A percentile compares a stretch with the other conserved stretches of the same genome.
Evolutionary conservation across 1,140 invertebrate species (phyloP).

Genomic region (Scaptomyza hsui): DNA sequence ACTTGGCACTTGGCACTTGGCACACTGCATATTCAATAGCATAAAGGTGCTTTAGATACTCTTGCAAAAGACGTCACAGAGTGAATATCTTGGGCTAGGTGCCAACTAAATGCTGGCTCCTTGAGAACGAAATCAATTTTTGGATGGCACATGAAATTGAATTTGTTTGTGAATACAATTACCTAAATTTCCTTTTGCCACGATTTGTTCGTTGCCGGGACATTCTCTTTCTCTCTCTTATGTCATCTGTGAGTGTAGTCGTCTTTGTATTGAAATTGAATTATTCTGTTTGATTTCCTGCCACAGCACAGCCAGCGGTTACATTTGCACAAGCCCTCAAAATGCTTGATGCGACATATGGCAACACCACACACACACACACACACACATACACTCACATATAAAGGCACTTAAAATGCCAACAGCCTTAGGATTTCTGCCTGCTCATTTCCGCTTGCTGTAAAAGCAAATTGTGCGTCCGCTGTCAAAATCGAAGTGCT

Average conservation of each 20-base stretch:
- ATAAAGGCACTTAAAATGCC: slow-evolving; percentile 18
- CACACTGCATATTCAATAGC: background rate
- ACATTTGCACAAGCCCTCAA: slow-evolving; percentile 61
- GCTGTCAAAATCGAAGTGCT: slow-evolving; percentile 57
- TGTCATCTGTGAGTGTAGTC: slow-evolving; percentile 41
- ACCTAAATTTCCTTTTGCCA: slow-evolving; percentile 75
- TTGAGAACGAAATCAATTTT: slow-evolving; percentile 71
- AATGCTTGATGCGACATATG: slow-evolving; percentile 67
- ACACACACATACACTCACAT: background rate
- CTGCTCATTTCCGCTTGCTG: slow-evolving; percentile 62
- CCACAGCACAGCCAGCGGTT: slow-evolving; percentile 30
- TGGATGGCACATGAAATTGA: slow-evolving; percentile 70
- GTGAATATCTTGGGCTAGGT: background rate
- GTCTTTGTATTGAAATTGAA: slow-evolving; percentile 81
- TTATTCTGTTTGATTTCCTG: slow-evolving; percentile 83
- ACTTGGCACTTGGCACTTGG: slow-evolving; percentile 28
- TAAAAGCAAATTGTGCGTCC: slow-evolving; percentile 37
- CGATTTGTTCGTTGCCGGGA: slow-evolving; percentile 22
- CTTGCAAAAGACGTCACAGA: background rate
- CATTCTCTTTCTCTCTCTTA: background rate
- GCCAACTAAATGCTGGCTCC: slow-evolving; percentile 44
- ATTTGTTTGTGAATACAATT: slow-evolving; percentile 82
- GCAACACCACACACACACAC: slow-evolving; percentile 16
- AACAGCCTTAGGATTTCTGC: slow-evolving; percentile 37
- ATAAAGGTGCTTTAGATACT: background rate